Conservation (phyloP, 2,888 invertebrate genomes). For the Orchesellides sinensis region DNA sequence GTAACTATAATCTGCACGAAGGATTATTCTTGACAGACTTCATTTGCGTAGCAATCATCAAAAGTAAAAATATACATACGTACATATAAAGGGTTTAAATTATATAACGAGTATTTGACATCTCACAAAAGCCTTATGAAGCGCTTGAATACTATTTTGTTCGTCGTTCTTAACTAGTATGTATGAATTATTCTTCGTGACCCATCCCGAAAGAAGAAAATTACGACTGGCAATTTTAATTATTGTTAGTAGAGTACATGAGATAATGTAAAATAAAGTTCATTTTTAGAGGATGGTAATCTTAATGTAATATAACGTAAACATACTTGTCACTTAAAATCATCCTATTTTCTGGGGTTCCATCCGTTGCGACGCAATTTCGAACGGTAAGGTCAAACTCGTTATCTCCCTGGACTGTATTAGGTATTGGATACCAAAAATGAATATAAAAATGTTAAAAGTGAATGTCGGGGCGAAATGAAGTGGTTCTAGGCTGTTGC, state of each 20-base stretch:
- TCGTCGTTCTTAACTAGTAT: too few relatives aligned
- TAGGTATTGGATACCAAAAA: too few relatives aligned
- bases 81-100: too few relatives aligned
- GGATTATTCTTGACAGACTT: background rate
- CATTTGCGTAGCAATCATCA: background rate
- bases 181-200: too few relatives aligned
- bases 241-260: too few relatives aligned
- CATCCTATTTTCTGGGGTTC: constrained; percentile 82
- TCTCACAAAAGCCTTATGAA: background rate
- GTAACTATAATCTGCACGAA: constrained; percentile 21
- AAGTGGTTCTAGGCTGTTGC: too few relatives aligned
- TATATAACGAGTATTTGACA: background rate
- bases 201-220: too few relatives aligned
- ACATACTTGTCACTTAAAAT: constrained; percentile 83
- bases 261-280: background rate
- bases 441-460: too few relatives aligned
- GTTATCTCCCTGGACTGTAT: constrained; percentile 87
- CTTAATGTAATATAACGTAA: constrained; percentile 24
- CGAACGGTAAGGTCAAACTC: constrained; percentile 87
- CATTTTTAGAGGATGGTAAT: background rate
- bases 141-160: background rate
- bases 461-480: too few relatives aligned
- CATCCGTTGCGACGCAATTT: constrained; percentile 87
- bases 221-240: too few relatives aligned
- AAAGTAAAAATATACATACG: background rate